Evolutionary conservation across 2,797 vertebrate genomes (phyloP), one percentile per base, ranked within the genome.

Genomic region (Mus minutoides): DNA sequence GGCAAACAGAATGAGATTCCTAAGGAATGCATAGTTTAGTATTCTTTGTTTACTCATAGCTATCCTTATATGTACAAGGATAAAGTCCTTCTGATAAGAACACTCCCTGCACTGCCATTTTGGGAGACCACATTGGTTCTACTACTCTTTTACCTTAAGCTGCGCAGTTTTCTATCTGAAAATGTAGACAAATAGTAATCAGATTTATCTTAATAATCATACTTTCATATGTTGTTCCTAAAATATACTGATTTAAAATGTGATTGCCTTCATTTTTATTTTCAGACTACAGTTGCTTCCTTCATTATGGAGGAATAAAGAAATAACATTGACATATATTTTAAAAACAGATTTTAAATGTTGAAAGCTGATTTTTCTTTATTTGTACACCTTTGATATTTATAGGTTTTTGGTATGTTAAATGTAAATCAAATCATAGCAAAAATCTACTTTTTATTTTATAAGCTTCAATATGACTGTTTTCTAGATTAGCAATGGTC

Each of bases 381-480:
- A 83, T 82, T 90, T 92, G 26, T 69, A 49, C 21, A 1, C 24
- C 12, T 92, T 92, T 78, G 2, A 85, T 83, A 54, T 86, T 91
- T 64, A 29, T 75, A 49, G 26, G 2, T 31, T 10, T 92, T 93
- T 75, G 3, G 78, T 76, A 0, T 6, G 75, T 71, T 92, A 62
- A 92, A 79, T 88, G 12, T 87, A 88, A 95, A 82, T 92, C 31
- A 82, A 87, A 16, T 76, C 13, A 76, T 69, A 78, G 56, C 34
- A n/a, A 85, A 67, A 54, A 7, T 4, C 49, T 24, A 73, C 16
- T 9, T 75, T 80, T 88, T 11, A 43, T 85, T 94, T 83, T 46
- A 17, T 12, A 58, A n/a, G n/a, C n/a, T n/a, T 11, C 37, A 46
- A 13, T 11, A 1, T 62, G 10, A 56, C 34, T 75, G 0, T 40